Conservation (phyloP, 23 tunicate genomes). For the Halocynthia aurantium region DNA sequence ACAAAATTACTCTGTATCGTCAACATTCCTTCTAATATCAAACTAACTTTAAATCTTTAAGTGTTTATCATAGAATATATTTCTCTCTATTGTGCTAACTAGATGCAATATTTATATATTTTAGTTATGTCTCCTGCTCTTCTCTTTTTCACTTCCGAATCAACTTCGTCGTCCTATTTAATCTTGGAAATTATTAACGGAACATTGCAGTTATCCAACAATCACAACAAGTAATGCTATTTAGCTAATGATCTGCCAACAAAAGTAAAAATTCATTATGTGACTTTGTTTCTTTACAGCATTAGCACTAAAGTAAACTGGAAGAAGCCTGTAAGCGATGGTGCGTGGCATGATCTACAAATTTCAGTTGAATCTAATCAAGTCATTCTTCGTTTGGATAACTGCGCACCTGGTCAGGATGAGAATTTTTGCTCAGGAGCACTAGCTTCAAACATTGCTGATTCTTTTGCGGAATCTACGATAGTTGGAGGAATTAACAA, state of each 20-base stretch:
- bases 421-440: slow-evolving; percentile 4
- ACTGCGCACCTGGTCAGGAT: background rate
- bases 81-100: background rate
- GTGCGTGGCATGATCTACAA: slow-evolving; percentile 11
- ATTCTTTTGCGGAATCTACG: too few relatives aligned
- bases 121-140: slow-evolving; percentile 42
- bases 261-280: too few relatives aligned
- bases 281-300: background rate
- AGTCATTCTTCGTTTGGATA: background rate
- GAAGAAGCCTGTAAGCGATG: slow-evolving; percentile 11
- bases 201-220: slow-evolving; percentile 10
- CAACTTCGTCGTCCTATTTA: slow-evolving; percentile 14
- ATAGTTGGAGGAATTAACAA: too few relatives aligned
- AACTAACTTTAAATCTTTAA: too few relatives aligned
- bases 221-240: too few relatives aligned
- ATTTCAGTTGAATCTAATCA: background rate
- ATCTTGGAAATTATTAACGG: slow-evolving; percentile 56
- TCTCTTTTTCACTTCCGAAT: slow-evolving; percentile 44
- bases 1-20: too few relatives aligned
- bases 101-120: slow-evolving; percentile 2
- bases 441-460: background rate
- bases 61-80: background rate
- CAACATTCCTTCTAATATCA: too few relatives aligned
- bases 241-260: too few relatives aligned
- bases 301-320: background rate